Conservation (phyloP, 2,113 vertebrate species). For the Vimba vimba region DNA sequence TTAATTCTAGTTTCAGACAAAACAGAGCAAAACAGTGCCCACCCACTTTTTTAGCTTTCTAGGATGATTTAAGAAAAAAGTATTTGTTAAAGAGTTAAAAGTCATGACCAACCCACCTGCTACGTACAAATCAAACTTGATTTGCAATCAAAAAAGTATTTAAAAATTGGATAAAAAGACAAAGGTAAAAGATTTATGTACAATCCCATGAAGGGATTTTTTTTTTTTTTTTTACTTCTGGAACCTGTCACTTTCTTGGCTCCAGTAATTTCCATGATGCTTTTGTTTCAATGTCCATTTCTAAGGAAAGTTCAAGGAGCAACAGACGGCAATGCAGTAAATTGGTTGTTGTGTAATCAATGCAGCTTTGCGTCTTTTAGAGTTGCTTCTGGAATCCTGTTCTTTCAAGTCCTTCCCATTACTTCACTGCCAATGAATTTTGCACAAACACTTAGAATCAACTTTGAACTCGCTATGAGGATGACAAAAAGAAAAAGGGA, state of each 20-base stretch:
- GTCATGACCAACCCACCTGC: too few relatives aligned
- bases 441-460: constrained; percentile 56
- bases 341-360: neutral
- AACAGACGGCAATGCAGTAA: neutral
- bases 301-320: neutral
- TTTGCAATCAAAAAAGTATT: too few relatives aligned
- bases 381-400: constrained; percentile 48
- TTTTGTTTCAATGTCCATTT: neutral
- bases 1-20: neutral
- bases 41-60: neutral
- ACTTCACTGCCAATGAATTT: constrained; percentile 65
- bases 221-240: neutral
- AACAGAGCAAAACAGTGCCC: neutral
- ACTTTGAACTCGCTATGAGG: constrained; percentile 63
- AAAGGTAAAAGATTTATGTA: too few relatives aligned
- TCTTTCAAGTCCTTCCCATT: constrained; percentile 56
- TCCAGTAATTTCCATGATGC: neutral
- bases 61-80: neutral
- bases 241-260: neutral
- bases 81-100: neutral
- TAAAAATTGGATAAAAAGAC: too few relatives aligned
- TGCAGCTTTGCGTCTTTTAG: constrained; percentile 56
- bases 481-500: constrained; percentile 38
- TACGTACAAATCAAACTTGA: too few relatives aligned
- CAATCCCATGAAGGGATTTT: too few relatives aligned